Evolutionary conservation across 1,140 invertebrate species (phyloP).

Genomic region (Drosophila rufa): DNA sequence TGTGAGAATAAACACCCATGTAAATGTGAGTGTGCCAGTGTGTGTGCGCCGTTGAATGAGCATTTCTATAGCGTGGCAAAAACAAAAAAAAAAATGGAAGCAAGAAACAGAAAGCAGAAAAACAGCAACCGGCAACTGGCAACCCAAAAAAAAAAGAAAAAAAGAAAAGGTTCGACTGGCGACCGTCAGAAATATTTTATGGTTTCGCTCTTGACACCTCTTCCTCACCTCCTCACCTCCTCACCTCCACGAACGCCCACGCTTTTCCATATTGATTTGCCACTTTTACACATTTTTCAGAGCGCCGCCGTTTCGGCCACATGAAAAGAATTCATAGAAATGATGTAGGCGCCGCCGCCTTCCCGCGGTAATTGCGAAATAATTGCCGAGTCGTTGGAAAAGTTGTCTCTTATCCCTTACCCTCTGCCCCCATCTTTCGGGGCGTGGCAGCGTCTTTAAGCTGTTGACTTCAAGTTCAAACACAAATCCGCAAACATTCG

Average conservation of each 20-base stretch:
- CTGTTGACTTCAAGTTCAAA: conserved; percentile 59
- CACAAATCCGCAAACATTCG: conserved; percentile 63
- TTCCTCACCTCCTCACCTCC: conserved; percentile 1
- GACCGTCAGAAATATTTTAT: conserved; percentile 67
- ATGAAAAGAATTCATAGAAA: conserved; percentile 17
- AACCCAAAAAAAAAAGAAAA: conserved; percentile 10
- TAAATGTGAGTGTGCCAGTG: conserved; percentile 28
- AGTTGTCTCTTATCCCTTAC: neutral
- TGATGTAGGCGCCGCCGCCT: conserved; percentile 27
- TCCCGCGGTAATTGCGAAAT: conserved; percentile 42
- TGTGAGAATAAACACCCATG: conserved; percentile 47
- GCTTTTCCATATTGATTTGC: conserved; percentile 59
- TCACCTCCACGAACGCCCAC: conserved; percentile 4
- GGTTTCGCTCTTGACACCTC: conserved; percentile 63
- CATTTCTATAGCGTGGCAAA: conserved; percentile 27
- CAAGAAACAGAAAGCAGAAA: conserved; percentile 15
- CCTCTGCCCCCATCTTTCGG: neutral
- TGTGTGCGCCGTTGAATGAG: neutral
- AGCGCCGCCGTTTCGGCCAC: conserved; percentile 1
- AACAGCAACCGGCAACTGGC: conserved; percentile 17
- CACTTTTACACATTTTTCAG: conserved; percentile 34
- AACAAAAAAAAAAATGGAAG: conserved; percentile 2
- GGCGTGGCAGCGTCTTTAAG: conserved; percentile 54
- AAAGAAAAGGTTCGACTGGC: conserved; percentile 51
- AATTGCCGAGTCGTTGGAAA: conserved; percentile 42